Evolutionary conservation across 2,797 vertebrate genomes (phyloP).

Genomic region (Poecilia picta): DNA sequence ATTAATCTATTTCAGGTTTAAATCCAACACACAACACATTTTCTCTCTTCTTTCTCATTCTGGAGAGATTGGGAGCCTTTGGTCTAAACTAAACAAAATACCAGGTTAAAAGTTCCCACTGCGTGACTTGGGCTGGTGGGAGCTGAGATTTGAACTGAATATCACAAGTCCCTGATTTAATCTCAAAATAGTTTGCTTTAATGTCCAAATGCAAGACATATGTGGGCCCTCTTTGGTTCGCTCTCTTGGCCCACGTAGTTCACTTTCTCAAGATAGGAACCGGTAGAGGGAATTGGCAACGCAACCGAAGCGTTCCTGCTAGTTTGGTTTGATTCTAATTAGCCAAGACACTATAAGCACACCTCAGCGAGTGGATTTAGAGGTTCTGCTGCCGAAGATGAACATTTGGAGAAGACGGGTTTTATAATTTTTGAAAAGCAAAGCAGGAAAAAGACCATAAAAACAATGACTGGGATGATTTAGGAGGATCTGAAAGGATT

Average conservation of each 20-base stretch:
- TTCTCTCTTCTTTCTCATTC: conserved; percentile 44
- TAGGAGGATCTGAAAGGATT: conserved; percentile 10
- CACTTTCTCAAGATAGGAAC: conserved; percentile 64
- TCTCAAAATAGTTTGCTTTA: conserved; percentile 81
- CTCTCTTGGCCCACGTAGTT: conserved; percentile 61
- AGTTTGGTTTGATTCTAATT: conserved; percentile 75
- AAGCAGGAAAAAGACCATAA: conserved; percentile 18
- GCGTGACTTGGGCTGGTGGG: conserved; percentile 76
- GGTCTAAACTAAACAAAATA: conserved; percentile 54
- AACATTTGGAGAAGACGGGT: conserved; percentile 36
- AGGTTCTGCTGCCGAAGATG: conserved; percentile 40
- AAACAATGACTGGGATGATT: conserved; percentile 23
- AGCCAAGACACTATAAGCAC: conserved; percentile 65
- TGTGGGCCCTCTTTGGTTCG: conserved; percentile 72
- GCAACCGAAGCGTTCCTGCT: conserved; percentile 64
- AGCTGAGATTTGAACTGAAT: conserved; percentile 71
- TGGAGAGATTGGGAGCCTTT: conserved; percentile 45
- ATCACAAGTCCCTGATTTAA: conserved; percentile 83
- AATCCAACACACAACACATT: conserved; percentile 56
- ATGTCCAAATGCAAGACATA: conserved; percentile 82
- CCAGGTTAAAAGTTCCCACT: conserved; percentile 66
- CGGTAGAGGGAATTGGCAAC: conserved; percentile 66
- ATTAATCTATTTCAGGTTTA: conserved; percentile 23
- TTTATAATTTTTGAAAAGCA: conserved; percentile 23
- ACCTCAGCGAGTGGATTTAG: conserved; percentile 57